A percentile compares a stretch with the other conserved stretches of the same genome.
These are phyloP conservation scores for Mus caroli DNA, from an alignment of 2,797 vertebrate genomes.

Conservation along the genomic window DNA sequence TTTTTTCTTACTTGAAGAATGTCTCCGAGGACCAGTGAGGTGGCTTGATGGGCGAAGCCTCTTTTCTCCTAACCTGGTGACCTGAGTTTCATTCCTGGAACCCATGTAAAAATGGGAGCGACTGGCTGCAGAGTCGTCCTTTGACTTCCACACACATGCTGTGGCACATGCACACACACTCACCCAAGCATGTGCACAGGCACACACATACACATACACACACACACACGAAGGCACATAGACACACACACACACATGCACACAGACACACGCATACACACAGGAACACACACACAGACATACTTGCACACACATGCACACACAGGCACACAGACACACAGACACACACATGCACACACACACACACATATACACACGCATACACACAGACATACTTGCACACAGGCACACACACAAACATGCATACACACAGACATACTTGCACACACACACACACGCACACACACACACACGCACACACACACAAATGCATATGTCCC, in stretches of 20 bases:
- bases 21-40: not conserved
- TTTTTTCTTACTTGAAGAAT: not conserved
- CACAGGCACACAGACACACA: fast-evolving
- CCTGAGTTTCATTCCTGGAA: not conserved
- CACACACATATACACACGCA: no score
- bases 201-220: not conserved
- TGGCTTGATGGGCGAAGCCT: no score
- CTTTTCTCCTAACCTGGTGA: not conserved
- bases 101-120: not conserved
- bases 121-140: not conserved
- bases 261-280: no score
- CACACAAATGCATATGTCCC: not conserved
- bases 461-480: no score
- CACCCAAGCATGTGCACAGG: fast-evolving
- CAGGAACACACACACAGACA: no score
- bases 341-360: not conserved
- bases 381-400: no score
- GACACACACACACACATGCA: no score
- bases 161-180: no score
- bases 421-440: no score
- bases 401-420: not conserved
- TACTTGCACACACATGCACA: no score
- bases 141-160: not conserved
- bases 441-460: no score
- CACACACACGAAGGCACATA: no score